Conservation (phyloP, 2,888 invertebrate genomes). For the Lacanobia wlatinum region DNA sequence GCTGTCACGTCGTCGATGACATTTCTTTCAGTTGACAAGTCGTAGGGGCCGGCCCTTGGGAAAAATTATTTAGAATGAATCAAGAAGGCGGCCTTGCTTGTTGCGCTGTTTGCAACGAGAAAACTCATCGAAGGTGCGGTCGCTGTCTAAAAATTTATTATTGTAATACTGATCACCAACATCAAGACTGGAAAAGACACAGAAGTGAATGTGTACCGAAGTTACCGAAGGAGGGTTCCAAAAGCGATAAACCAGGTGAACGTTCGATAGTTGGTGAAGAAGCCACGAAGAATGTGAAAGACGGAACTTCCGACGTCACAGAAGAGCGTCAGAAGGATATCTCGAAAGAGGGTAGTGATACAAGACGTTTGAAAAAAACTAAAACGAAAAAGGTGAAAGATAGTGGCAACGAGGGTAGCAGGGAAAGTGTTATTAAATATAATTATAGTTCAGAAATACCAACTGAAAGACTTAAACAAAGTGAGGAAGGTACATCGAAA, state of each 20-base stretch:
- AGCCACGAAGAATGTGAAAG: constrained; percentile 73
- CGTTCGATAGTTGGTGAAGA: constrained; percentile 72
- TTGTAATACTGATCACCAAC: constrained; percentile 95
- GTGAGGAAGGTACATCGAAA: constrained; percentile 64
- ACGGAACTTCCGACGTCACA: constrained; percentile 63
- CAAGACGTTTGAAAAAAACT: constrained; percentile 77
- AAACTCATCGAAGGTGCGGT: constrained; percentile 93
- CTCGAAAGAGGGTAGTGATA: constrained; percentile 71
- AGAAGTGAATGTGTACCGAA: constrained; percentile 91
- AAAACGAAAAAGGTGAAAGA: constrained; percentile 77
- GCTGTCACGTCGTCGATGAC: constrained; percentile 71
- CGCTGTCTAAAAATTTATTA: constrained; percentile 94
- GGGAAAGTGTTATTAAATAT: constrained; percentile 79
- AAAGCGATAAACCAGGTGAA: constrained; percentile 76
- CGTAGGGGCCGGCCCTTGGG: constrained; percentile 78
- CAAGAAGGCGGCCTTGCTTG: constrained; percentile 84
- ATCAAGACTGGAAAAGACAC: constrained; percentile 94
- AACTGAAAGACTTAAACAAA: constrained; percentile 71
- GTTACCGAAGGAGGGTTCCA: constrained; percentile 80
- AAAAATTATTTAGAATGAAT: constrained; percentile 87
- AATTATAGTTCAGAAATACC: constrained; percentile 74
- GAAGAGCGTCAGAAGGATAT: constrained; percentile 65
- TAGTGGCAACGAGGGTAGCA: constrained; percentile 78
- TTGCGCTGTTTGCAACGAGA: constrained; percentile 92
- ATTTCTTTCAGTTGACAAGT: constrained; percentile 75